Conservation (phyloP, 2,113 vertebrate species). For the Podarcis muralis region DNA sequence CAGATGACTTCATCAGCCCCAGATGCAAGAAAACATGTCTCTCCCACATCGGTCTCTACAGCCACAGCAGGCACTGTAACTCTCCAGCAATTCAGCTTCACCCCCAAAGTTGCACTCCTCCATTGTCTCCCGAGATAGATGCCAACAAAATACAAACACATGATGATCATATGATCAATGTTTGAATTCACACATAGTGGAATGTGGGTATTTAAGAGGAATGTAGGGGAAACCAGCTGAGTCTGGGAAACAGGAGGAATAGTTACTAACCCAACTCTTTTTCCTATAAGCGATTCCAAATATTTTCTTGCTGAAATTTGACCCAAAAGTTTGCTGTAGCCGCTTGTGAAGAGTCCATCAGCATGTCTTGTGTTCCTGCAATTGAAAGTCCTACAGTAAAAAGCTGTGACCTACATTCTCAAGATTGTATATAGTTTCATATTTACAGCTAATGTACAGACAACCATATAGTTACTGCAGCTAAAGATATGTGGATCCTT, state of each 20-base stretch:
- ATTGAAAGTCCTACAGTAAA: constrained; percentile 60
- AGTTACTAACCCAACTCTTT: constrained; percentile 86
- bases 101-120: too few species aligned
- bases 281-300: constrained; percentile 93
- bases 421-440: background rate
- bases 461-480: background rate
- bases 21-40: too few species aligned
- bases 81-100: too few species aligned
- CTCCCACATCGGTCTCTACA: too few species aligned
- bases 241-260: constrained; percentile 13
- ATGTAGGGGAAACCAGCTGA: constrained; percentile 32
- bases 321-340: constrained; percentile 92
- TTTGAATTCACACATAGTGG: background rate
- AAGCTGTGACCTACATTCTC: constrained; percentile 24
- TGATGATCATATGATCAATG: background rate
- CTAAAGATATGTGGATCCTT: background rate
- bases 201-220: background rate
- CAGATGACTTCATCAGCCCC: too few species aligned
- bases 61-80: too few species aligned
- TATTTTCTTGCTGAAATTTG: constrained; percentile 91
- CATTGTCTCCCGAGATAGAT: too few species aligned
- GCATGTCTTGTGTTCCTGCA: constrained; percentile 89
- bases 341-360: constrained; percentile 93
- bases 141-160: background rate
- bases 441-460: background rate